Evolutionary conservation across 1,140 invertebrate species (phyloP).

Genomic region (Drosophila pandora): DNA sequence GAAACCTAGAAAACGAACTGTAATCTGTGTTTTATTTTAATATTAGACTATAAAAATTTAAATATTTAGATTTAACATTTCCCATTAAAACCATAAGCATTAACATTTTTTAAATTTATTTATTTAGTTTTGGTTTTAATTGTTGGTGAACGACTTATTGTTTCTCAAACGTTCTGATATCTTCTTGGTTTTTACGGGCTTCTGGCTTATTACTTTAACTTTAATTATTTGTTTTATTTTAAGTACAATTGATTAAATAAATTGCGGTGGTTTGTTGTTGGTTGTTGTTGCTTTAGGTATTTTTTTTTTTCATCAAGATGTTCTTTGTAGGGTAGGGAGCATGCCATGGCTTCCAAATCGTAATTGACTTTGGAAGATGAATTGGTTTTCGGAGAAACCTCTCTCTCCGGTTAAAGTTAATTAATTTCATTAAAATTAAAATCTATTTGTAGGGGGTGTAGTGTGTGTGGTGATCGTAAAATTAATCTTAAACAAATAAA

Average conservation of each 20-base stretch:
- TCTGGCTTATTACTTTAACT: constrained; percentile 4
- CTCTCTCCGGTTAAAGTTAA: constrained; percentile 32
- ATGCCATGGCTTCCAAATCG: neutral
- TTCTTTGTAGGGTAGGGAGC: constrained; percentile 24
- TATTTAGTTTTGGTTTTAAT: constrained; percentile 39
- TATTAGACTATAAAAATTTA: neutral
- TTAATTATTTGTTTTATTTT: constrained; percentile 21
- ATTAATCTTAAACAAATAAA: constrained; percentile 50
- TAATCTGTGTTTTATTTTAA: neutral
- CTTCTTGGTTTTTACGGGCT: constrained; percentile 19
- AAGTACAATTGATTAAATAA: constrained; percentile 72
- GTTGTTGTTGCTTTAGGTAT: constrained; percentile 56
- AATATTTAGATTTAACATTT: neutral
- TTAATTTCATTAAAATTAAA: constrained; percentile 51
- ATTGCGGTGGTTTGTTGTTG: constrained; percentile 68
- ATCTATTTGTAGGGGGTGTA: constrained; percentile 37
- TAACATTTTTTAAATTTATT: constrained; percentile 28
- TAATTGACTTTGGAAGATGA: constrained; percentile 35
- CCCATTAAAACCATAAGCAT: neutral
- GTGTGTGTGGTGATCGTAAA: constrained; percentile 37
- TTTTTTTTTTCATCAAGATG: constrained; percentile 16
- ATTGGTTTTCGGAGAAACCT: constrained; percentile 52
- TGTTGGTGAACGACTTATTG: constrained; percentile 16
- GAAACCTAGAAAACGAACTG: neutral
- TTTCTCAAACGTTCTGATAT: constrained; percentile 21